phyloP scores from a whole-genome alignment of 1,140 invertebrate species.

The Bombus cullumanus region DNA sequence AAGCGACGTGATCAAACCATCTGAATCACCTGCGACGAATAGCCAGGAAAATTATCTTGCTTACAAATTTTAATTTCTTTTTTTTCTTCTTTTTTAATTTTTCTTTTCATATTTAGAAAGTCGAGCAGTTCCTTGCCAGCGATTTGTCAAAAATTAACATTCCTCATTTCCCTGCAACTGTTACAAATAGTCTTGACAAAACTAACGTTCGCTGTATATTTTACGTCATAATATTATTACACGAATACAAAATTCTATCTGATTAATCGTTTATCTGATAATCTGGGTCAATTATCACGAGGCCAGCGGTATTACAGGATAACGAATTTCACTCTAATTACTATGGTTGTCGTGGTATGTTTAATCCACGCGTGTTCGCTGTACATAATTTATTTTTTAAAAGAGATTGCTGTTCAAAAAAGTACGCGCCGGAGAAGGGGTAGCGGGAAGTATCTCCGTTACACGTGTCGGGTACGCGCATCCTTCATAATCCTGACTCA shows the following conservation, averaged over 20 bases:
- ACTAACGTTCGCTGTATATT: background rate
- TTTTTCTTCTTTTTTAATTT: no score
- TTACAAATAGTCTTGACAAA: background rate
- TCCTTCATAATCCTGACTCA: slow-evolving; percentile 35
- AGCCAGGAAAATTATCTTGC: background rate
- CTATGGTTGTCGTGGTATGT: background rate
- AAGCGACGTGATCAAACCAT: background rate
- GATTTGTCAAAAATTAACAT: no score
- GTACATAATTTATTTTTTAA: background rate
- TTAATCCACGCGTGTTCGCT: background rate
- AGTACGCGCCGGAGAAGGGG: background rate
- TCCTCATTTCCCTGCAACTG: no score
- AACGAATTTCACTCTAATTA: background rate
- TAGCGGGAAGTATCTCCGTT: background rate
- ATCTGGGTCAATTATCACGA: background rate
- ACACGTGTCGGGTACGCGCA: background rate
- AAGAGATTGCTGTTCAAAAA: background rate
- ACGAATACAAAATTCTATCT: background rate
- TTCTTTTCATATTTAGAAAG: no score
- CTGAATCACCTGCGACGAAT: background rate
- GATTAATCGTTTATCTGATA: background rate
- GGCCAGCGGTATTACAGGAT: background rate
- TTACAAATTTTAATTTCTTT: background rate
- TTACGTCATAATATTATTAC: background rate
- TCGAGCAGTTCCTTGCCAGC: no score